Evolutionary conservation across 2,113 vertebrate species (phyloP).

Genomic region (Dipodomys merriami): DNA sequence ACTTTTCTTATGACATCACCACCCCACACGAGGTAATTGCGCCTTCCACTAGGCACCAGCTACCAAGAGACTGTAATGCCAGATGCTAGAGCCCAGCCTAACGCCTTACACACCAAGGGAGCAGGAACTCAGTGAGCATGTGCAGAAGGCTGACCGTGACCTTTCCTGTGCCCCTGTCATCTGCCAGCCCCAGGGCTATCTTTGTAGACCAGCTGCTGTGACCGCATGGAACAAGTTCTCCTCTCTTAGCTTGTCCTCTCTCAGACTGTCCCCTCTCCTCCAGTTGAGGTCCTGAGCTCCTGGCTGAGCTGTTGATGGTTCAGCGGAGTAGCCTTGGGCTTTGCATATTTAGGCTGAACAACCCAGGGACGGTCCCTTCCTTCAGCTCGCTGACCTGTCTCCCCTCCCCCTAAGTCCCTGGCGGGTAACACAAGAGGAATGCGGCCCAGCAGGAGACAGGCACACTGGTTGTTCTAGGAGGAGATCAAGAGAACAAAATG

Average conservation of each 20-base stretch:
- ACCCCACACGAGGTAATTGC: too few species aligned
- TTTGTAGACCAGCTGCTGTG: not conserved
- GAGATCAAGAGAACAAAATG: slow-evolving; percentile 76
- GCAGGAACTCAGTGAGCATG: accelerated
- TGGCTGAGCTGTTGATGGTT: slow-evolving; percentile 84
- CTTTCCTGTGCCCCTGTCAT: not conserved
- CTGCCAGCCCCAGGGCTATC: not conserved
- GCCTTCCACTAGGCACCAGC: not conserved
- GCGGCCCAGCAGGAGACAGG: slow-evolving; percentile 74
- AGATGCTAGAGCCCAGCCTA: not conserved
- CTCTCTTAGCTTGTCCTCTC: not conserved
- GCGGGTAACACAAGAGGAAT: slow-evolving; percentile 72
- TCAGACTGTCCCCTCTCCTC: not conserved
- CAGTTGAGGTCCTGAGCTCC: slow-evolving; percentile 62
- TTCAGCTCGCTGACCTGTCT: slow-evolving; percentile 86
- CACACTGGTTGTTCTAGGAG: slow-evolving; percentile 66
- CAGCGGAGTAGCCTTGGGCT: slow-evolving; percentile 89
- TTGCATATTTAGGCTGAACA: slow-evolving; percentile 85
- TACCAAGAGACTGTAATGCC: not conserved
- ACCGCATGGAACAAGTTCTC: not conserved
- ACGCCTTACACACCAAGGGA: accelerated
- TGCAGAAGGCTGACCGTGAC: not conserved
- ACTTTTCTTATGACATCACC: not conserved
- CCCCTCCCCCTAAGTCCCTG: slow-evolving; percentile 56
- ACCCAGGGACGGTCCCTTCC: slow-evolving; percentile 73